Base-by-base conservation (phyloP, 2,888 invertebrate species). In the Leucania comma region DNA sequence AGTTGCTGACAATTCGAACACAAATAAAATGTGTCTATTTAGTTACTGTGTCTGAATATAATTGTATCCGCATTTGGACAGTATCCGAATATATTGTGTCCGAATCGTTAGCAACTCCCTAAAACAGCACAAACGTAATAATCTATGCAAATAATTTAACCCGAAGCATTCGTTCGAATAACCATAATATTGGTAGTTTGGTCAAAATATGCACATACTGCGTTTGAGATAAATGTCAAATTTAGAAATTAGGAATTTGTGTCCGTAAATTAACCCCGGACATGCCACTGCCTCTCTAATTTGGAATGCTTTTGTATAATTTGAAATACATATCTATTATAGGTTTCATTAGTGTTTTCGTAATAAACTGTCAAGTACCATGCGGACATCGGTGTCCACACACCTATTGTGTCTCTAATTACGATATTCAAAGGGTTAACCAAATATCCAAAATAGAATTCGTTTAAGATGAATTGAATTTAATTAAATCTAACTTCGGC, bases 241-340 rank as follows among this genome's bases (percentile, higher is more conserved):
- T 59, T 51, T 58, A 53, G 29, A 12, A 53, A 69, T 50, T 56
- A 60, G 59, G 17, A 24, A 46, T 75, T 61, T 38, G 50, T 51
- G 24, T 61, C 35, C 9, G 56, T 50, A 60, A 17, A 56, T 66
- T 66, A 56, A 24, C 54, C 26, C 0, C 10, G 24, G 42, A 26
- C 57, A 65, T n/a, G 51, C 51, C 17, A n/a, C 50, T 8, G 57
- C n/a, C 17, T 42, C n/a, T 32, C 9, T 51, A 14, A 72, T 59
- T 72, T 53, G 9, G 14, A 69, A 32, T 24, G 6, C 17, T 57
- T 20, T 56, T 46, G 46, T 56, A 14, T 68, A 35, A 20, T 35
- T 17, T 54, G 32, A 42, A 32, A 32, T 68, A 68, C 26, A n/a
- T n/a, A n/a, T 20, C 14, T n/a, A 53, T 66, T 51, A 9, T 17